These are phyloP conservation scores for Trichomalopsis sarcophagae DNA, from an alignment of 1,140 invertebrate species.

Conservation along the genomic window DNA sequence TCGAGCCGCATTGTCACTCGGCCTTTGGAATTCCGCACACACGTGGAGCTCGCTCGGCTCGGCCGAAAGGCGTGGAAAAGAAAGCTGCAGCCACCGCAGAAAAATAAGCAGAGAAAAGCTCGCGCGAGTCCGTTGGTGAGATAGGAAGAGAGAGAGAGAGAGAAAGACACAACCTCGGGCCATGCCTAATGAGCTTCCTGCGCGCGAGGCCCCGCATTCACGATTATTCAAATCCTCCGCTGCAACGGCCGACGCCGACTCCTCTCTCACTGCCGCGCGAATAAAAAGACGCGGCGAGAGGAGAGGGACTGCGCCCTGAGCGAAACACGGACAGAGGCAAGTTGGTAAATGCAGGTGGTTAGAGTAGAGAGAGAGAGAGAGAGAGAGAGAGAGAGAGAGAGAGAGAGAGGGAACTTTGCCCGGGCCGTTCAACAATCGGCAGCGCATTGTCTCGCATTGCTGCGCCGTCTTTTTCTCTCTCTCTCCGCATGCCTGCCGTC, in stretches of 20 bases:
- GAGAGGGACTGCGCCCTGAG: conserved; percentile 53
- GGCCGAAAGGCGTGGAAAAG: not conserved
- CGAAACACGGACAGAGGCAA: conserved; percentile 40
- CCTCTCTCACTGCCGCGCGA: conserved; percentile 31
- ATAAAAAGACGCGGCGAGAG: conserved; percentile 44
- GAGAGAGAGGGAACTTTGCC: conserved; percentile 53
- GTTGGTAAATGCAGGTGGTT: conserved; percentile 45
- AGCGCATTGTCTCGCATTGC: conserved; percentile 61
- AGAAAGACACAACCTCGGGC: conserved; percentile 58
- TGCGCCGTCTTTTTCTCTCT: not conserved
- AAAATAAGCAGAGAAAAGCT: not conserved
- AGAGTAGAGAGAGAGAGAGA: conserved; percentile 47
- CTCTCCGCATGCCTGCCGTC: conserved; percentile 29
- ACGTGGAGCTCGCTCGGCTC: not conserved
- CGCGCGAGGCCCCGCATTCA: conserved; percentile 59
- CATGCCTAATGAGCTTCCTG: conserved; percentile 70
- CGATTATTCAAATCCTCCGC: conserved; percentile 61
- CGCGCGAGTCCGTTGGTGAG: not conserved
- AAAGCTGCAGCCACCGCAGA: not conserved
- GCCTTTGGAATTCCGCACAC: conserved; percentile 36
- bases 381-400: conserved; percentile 34
- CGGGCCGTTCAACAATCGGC: conserved; percentile 59
- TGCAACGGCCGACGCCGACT: conserved; percentile 8
- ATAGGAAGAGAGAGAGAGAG: not conserved
- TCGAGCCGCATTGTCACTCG: too few species aligned